phyloP scores from a whole-genome alignment of 2,888 invertebrate genomes.

The Loripinus fragilis region DNA sequence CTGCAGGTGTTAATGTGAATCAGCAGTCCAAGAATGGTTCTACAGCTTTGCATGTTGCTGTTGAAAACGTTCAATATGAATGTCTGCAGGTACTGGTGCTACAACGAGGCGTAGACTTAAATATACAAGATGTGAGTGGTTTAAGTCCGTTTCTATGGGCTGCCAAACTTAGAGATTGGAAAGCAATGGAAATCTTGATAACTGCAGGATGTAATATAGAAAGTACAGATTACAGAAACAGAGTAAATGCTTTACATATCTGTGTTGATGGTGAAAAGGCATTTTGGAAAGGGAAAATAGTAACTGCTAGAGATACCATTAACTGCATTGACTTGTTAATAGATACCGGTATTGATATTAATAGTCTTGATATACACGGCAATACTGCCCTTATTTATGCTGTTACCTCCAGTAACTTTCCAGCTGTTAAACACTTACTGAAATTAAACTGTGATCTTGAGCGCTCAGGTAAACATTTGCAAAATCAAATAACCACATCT shows the following conservation, averaged over 20 bases:
- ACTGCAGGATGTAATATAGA: slow-evolving; percentile 54
- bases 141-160: slow-evolving; percentile 53
- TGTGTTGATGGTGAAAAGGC: slow-evolving; percentile 40
- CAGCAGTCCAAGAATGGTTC: slow-evolving; percentile 55
- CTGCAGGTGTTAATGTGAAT: slow-evolving; percentile 47
- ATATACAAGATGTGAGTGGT: slow-evolving; percentile 57
- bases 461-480: slow-evolving; percentile 4
- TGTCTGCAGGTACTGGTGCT: slow-evolving; percentile 46
- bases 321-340: slow-evolving; percentile 51
- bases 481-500: background rate
- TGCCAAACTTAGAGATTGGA: slow-evolving; percentile 48
- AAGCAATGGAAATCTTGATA: slow-evolving; percentile 46
- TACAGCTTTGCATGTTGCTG: slow-evolving; percentile 58
- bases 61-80: slow-evolving; percentile 46
- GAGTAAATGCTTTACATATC: slow-evolving; percentile 43
- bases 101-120: slow-evolving; percentile 49
- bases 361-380: slow-evolving; percentile 46
- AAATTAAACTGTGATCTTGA: slow-evolving; percentile 52
- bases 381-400: slow-evolving; percentile 57
- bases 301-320: slow-evolving; percentile 30
- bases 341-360: slow-evolving; percentile 45
- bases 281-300: slow-evolving; percentile 50
- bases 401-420: slow-evolving; percentile 47
- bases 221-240: slow-evolving; percentile 42
- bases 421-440: slow-evolving; percentile 50